Conservation (phyloP, 2,888 invertebrate species). For the Ferrisia virgata region DNA sequence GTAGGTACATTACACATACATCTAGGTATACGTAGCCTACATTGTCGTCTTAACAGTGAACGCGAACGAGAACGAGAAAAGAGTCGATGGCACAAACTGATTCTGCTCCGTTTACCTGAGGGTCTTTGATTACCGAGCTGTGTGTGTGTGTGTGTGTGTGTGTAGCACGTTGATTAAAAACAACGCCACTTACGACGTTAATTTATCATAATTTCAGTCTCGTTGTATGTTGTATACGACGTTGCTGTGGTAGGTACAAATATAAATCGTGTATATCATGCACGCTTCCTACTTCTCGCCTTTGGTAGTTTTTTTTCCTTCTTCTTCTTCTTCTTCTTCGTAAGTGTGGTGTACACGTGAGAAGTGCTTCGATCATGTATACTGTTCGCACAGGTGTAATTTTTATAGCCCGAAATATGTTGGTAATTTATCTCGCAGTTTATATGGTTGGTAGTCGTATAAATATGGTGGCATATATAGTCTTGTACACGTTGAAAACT, state of each 20-base stretch:
- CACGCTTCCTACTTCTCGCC: not conserved
- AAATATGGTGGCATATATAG: not conserved
- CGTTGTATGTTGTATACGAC: not conserved
- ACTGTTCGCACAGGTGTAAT: not conserved
- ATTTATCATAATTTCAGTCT: not conserved
- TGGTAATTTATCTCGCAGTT: not conserved
- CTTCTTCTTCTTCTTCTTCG: too few species aligned
- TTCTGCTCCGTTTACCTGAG: not conserved
- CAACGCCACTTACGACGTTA: not conserved
- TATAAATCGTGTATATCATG: not conserved
- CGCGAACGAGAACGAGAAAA: not conserved
- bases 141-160: too few species aligned
- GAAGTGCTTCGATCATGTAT: not conserved
- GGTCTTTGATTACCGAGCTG: not conserved
- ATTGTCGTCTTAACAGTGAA: not conserved
- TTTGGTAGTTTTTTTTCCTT: not conserved
- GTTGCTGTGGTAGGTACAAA: not conserved
- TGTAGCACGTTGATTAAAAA: constrained; percentile 12
- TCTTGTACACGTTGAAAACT: not conserved
- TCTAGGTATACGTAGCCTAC: too few species aligned
- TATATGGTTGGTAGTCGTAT: not conserved
- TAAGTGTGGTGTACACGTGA: too few species aligned
- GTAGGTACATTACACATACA: too few species aligned
- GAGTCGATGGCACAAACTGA: not conserved
- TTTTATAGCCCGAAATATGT: not conserved